These are phyloP conservation scores for Calliphora vicina DNA, from an alignment of 1,140 invertebrate species.

Conservation along the genomic window DNA sequence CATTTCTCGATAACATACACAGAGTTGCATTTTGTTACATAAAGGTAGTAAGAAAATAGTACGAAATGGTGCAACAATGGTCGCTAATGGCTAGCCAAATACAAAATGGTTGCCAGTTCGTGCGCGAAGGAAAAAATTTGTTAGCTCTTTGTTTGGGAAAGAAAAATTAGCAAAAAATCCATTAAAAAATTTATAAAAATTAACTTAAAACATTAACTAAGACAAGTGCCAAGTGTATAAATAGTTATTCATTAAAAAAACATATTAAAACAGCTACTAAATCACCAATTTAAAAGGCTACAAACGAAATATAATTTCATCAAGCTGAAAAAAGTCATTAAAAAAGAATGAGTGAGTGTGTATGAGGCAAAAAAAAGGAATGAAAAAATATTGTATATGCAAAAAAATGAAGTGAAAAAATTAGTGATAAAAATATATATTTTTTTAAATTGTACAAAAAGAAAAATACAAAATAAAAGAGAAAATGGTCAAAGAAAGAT, in stretches of 20 bases:
- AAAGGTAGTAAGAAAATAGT: not conserved
- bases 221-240: constrained; percentile 30
- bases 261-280: not conserved
- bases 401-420: constrained; percentile 29
- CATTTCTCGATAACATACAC: too few relatives aligned
- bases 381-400: constrained; percentile 15
- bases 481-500: not conserved
- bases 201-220: constrained; percentile 7
- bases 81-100: constrained; percentile 15
- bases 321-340: constrained; percentile 25
- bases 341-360: constrained; percentile 28
- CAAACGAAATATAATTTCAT: not conserved
- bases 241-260: not conserved
- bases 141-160: constrained; percentile 30
- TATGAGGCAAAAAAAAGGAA: constrained; percentile 17
- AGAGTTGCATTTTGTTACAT: not conserved
- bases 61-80: not conserved
- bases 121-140: constrained; percentile 28
- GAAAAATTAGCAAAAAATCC: constrained; percentile 18
- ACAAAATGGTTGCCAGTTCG: constrained; percentile 34
- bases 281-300: not conserved
- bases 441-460: not conserved
- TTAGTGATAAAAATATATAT: not conserved
- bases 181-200: not conserved
- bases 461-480: not conserved